Percentiles rank a stretch among this genome's conserved stretches.
phyloP scores from a whole-genome alignment of 2,113 vertebrate species.

The Xenopus borealis region DNA sequence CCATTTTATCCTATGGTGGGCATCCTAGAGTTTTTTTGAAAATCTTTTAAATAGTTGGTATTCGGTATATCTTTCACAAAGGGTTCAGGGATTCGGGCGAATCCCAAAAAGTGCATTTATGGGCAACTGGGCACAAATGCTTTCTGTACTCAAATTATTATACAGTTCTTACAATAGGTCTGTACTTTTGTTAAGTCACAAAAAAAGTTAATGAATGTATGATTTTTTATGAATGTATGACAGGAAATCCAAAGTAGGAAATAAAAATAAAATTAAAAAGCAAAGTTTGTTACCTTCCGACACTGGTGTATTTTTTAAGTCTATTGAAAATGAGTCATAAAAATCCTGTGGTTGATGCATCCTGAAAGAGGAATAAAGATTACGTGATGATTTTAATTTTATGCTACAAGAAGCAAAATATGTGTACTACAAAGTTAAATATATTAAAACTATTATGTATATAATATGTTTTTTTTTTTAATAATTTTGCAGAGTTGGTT shows the following conservation, averaged over 20 bases:
- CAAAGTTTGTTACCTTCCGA: slow-evolving; percentile 65
- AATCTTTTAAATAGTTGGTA: too few relatives aligned
- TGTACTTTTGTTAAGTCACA: slow-evolving; percentile 58
- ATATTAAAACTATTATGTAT: slow-evolving; percentile 16
- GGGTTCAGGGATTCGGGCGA: too few relatives aligned
- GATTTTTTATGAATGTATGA: slow-evolving; percentile 60
- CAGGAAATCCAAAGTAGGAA: slow-evolving; percentile 69
- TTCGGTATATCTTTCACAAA: too few relatives aligned
- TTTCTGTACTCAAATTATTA: too few relatives aligned
- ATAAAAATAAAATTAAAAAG: slow-evolving; percentile 47
- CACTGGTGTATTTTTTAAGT: slow-evolving; percentile 61
- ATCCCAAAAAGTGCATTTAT: too few relatives aligned
- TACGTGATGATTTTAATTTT: slow-evolving; percentile 56
- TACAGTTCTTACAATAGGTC: slow-evolving; percentile 41
- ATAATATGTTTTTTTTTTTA: too few relatives aligned
- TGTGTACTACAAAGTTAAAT: slow-evolving; percentile 53
- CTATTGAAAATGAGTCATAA: slow-evolving; percentile 68
- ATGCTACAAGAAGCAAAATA: slow-evolving; percentile 49
- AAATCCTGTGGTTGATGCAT: slow-evolving; percentile 77
- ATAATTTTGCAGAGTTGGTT: too few relatives aligned
- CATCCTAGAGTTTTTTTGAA: too few relatives aligned
- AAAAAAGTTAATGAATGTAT: slow-evolving; percentile 50
- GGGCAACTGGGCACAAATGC: too few relatives aligned
- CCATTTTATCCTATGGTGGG: too few relatives aligned
- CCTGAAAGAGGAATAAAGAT: slow-evolving; percentile 63